These are phyloP conservation scores for Prionace glauca DNA, from an alignment of 2,797 vertebrate species.

Conservation along the genomic window DNA sequence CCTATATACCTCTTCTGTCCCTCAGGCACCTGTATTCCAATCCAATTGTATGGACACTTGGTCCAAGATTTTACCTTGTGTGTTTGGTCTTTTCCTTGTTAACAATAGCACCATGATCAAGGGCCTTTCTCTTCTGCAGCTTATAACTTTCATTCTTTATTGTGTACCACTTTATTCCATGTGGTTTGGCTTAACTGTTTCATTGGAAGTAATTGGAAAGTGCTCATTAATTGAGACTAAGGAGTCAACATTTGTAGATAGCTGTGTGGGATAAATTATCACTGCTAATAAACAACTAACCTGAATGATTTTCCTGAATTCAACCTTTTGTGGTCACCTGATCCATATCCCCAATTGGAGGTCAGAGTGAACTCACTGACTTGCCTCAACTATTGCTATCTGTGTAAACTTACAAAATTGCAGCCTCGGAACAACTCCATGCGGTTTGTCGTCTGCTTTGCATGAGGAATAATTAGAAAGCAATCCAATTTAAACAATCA, in stretches of 20 bases:
- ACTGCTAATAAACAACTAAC: not conserved
- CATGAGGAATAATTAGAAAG: not conserved
- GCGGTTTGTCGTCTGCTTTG: not conserved
- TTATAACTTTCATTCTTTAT: not conserved
- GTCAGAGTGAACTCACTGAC: not conserved
- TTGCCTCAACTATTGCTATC: not conserved
- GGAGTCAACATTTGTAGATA: not conserved
- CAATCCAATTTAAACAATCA: not conserved
- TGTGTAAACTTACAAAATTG: not conserved
- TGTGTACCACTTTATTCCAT: not conserved
- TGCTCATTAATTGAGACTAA: not conserved
- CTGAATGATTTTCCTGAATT: not conserved
- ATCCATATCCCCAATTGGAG: not conserved
- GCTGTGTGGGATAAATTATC: not conserved
- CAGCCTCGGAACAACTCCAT: not conserved
- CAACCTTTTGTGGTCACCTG: not conserved
- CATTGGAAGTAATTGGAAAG: not conserved
- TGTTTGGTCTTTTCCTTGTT: not conserved
- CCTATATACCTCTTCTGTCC: not conserved
- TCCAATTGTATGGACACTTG: not conserved
- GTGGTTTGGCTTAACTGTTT: not conserved
- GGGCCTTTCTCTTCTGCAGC: not conserved
- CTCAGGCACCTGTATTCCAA: not conserved
- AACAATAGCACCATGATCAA: not conserved
- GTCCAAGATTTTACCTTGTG: not conserved